These are phyloP conservation scores for Neomorphus geoffroyi DNA, from an alignment of 2,797 vertebrate genomes.

Conservation along the genomic window DNA sequence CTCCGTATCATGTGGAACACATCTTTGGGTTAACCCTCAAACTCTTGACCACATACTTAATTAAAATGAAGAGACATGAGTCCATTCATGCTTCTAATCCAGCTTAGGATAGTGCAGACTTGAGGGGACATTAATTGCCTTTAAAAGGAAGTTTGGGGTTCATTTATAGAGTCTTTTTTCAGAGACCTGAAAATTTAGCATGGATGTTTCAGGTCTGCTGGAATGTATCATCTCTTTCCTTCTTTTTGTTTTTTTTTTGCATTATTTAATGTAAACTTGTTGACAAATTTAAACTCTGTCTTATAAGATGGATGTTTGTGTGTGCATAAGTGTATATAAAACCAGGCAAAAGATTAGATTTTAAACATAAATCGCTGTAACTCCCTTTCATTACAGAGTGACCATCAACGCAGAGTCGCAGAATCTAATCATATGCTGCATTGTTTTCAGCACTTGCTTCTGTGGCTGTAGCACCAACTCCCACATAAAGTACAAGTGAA, in stretches of 20 bases:
- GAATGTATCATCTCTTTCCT: neutral
- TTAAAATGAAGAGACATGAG: neutral
- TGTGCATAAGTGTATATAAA: neutral
- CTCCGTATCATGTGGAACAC: neutral
- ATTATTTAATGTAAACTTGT: neutral
- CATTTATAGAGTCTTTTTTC: neutral
- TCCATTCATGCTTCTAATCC: neutral
- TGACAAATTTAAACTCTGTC: neutral
- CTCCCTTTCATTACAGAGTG: neutral
- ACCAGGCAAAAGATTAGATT: neutral
- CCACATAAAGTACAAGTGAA: neutral
- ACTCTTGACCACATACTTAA: neutral
- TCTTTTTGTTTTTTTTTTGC: neutral
- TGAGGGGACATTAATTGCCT: neutral
- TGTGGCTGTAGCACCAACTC: neutral
- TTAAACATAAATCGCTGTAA: neutral
- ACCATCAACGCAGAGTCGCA: neutral
- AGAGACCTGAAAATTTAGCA: neutral
- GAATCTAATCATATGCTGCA: neutral
- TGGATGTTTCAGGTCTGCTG: neutral
- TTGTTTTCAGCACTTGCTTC: neutral
- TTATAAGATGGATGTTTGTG: neutral
- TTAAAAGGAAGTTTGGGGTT: neutral
- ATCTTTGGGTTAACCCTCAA: neutral
- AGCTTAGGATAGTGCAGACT: rapidly evolving